Base-by-base conservation (phyloP, 2,113 vertebrate species). In the Prunella fulvescens region DNA sequence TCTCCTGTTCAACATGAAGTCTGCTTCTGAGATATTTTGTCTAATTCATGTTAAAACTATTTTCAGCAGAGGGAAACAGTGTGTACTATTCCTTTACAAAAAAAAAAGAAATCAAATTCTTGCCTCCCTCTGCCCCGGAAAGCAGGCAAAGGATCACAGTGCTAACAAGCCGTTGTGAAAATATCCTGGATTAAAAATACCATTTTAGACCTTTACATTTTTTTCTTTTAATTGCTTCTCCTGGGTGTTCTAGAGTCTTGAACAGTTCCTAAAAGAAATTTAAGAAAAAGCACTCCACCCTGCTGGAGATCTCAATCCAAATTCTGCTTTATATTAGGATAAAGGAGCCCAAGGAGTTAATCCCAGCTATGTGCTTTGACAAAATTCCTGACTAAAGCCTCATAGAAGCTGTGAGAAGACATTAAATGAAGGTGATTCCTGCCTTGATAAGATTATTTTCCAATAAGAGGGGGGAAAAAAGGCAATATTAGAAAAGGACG, bases 401-500 rank as follows among this genome's bases (percentile, higher is more conserved):
- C 61, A 54, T 45, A 88, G 64, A 74, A 39, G 23, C 66, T 87
- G 54, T 62, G 62, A 93, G 81, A 77, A 88, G 79, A 90, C 50
- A 39, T 81, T 90, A 96, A 92, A 92, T 45, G 65, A 79, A 89
- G 81, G 81, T 94, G 71, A 93, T 93, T 88, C 82, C n/a, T 86
- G 71, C 28, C 85, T 78, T 64, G 51, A 88, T 60, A 56, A 88
- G 93, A 78, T 93, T 94, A 92, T 83, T 93, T 95, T 88, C 71
- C 86, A 73, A 25, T 74, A 62, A 48, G 18, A 1, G 10, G 10
- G 22, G 10, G 13, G 13, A 3, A 14, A 17, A 45, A 50, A n/a
- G 66, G 6, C 33, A 31, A 31, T 67, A 51, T 86, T 67, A 77
- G 35, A 57, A 95, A 82, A 80, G 23, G 57, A 90, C 1, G 0